Base-by-base conservation (phyloP, 2,797 vertebrate genomes). In the Cyprinella venusta region DNA sequence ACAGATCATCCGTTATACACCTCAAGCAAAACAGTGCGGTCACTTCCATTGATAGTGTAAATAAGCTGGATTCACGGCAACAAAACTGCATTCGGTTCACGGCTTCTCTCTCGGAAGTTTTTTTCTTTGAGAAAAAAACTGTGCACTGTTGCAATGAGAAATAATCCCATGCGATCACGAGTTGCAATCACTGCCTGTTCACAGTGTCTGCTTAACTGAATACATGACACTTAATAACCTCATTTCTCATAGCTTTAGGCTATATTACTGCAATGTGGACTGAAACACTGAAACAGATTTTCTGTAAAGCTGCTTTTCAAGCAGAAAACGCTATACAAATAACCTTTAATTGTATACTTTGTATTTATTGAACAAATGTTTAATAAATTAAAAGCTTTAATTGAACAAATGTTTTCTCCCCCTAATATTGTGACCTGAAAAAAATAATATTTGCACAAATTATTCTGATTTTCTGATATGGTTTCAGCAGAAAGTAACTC, bases 1-100 rank as follows among this genome's bases (percentile, higher is more conserved):
- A 82, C 84, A 82, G 76, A 74, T 82, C 61, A 72, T 85, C 26
- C 19, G 10, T 79, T 82, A 79, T 63, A 68, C 61, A 45, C 69
- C 64, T 71, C 76, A 82, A 82, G 84, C 67, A 78, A 82, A 78
- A 82, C 75, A 82, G 61, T 65, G 76, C 13, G 61, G 38, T 30
- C 48, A 74, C 38, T 79, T 45, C 59, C 15, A 36, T 79, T 81
- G 70, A 82, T 67, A 38, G 64, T 50, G 59, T 74, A 78, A 64
- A 82, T 85, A 71, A 40, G 24, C 33, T 68, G 18, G 38, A 54
- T 69, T 69, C 36, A 16, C 6, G 6, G 33, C 77, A 68, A 68
- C 71, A 54, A 76, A 84, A 65, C 30, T 80, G 61, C 42, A 80
- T 80, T 40, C 24, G 6, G 38, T 40, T 79, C n/a, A 19, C 40